phyloP scores from a whole-genome alignment of 1,140 invertebrate genomes.

The Lysiphlebus fabarum region DNA sequence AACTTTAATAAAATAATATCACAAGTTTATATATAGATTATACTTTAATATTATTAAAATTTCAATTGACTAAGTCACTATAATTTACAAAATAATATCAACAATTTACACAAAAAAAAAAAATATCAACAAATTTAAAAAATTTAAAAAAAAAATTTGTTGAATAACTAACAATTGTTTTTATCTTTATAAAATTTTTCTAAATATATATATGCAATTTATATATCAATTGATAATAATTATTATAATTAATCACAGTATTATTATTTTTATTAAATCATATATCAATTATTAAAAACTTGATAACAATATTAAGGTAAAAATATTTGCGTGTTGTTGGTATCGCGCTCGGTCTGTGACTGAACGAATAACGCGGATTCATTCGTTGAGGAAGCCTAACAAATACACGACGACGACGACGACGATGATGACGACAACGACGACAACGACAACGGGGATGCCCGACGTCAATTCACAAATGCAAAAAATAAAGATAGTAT shows the following conservation, averaged over 20 bases:
- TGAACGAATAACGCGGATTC: constrained; percentile 28
- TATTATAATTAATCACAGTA: too few relatives aligned
- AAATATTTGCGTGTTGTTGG: constrained; percentile 21
- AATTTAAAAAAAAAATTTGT: neutral
- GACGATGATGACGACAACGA: neutral
- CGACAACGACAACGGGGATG: constrained; percentile 20
- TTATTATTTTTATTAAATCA: constrained; percentile 2
- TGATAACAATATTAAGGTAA: neutral
- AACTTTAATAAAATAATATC: too few relatives aligned
- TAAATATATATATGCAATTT: too few relatives aligned
- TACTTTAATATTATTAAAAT: too few relatives aligned
- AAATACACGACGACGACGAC: too few relatives aligned
- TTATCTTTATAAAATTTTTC: too few relatives aligned
- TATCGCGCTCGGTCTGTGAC: constrained; percentile 27
- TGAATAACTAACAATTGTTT: neutral
- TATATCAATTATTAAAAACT: neutral
- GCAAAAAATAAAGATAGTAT: neutral
- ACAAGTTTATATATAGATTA: too few relatives aligned
- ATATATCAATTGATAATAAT: too few relatives aligned
- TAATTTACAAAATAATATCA: too few relatives aligned
- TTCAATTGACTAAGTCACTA: too few relatives aligned
- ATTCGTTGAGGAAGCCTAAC: constrained; percentile 12
- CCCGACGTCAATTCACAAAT: constrained; percentile 14
- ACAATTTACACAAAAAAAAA: too few relatives aligned
- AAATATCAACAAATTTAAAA: too few relatives aligned